A percentile compares a stretch with the other conserved stretches of the same genome.
Conservation (phyloP, 2,113 vertebrate genomes). For the Corynorhinus townsendii region DNA sequence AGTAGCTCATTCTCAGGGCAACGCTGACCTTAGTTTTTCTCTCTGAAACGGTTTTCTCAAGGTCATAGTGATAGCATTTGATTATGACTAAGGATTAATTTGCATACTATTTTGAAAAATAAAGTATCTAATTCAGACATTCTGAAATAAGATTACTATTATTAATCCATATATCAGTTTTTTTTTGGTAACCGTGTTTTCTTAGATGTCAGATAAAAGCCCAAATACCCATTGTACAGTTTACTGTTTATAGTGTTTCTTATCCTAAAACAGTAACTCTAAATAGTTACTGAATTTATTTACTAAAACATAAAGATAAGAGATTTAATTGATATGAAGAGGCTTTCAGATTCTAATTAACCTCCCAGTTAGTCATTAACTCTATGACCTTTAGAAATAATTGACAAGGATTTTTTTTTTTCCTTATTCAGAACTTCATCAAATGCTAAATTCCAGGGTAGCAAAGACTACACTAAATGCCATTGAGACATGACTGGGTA, state of each 20-base stretch:
- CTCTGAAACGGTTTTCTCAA: neutral
- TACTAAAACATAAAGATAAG: constrained; percentile 80
- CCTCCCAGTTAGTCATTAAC: constrained; percentile 96
- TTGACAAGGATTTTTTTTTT: constrained; percentile 86
- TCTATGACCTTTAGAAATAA: constrained; percentile 98
- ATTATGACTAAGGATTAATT: neutral
- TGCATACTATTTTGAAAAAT: neutral
- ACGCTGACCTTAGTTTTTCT: neutral
- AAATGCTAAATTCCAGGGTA: constrained; percentile 75
- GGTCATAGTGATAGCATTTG: neutral
- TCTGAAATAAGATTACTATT: constrained; percentile 5
- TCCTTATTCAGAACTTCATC: constrained; percentile 82
- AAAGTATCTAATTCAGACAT: constrained; percentile 24
- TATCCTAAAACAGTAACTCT: constrained; percentile 65
- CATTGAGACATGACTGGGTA: neutral
- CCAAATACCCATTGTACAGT: constrained; percentile 21
- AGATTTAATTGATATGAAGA: constrained; percentile 86
- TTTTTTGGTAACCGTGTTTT: constrained; percentile 45
- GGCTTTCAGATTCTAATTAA: constrained; percentile 98
- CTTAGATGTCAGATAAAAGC: constrained; percentile 16
- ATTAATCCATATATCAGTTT: neutral
- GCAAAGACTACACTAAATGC: neutral
- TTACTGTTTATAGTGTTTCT: constrained; percentile 62
- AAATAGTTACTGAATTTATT: constrained; percentile 76
- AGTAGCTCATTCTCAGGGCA: neutral